phyloP scores from a whole-genome alignment of 2,888 invertebrate genomes.

The Xanthorhoe designata region DNA sequence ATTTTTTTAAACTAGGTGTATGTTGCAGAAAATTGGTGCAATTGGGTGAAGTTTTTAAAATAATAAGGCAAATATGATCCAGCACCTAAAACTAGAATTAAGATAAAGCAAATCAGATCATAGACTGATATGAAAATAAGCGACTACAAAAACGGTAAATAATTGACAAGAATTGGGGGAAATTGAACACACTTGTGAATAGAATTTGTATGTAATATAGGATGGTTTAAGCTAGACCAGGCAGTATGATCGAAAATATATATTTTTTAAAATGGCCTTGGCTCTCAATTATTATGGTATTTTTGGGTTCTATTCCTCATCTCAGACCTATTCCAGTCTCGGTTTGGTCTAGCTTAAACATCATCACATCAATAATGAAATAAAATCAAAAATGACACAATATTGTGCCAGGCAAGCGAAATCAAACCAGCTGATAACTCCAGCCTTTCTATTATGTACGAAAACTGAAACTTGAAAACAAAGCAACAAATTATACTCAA shows the following conservation, averaged over 20 bases:
- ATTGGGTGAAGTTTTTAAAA: conserved; percentile 17
- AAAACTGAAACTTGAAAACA: not conserved
- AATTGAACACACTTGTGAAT: conserved; percentile 21
- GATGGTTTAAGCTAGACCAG: not conserved
- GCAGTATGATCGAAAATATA: no score
- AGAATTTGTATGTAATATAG: conserved; percentile 3
- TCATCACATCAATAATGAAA: not conserved
- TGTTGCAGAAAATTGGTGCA: conserved; percentile 9
- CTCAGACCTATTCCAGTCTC: not conserved
- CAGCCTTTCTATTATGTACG: not conserved
- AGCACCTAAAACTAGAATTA: conserved; percentile 53
- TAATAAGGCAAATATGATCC: conserved; percentile 46
- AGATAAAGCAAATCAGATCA: conserved; percentile 57
- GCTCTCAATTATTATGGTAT: no score
- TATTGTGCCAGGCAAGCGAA: not conserved
- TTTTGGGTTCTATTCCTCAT: not conserved
- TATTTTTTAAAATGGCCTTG: not conserved
- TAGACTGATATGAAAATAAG: conserved; percentile 37
- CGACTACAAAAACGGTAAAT: conserved; percentile 15
- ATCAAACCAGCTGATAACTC: conserved; percentile 26
- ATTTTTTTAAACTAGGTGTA: not conserved
- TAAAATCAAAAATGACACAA: not conserved
- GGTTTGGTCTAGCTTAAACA: not conserved
- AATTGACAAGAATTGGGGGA: conserved; percentile 33
- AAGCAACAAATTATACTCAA: not conserved